Conservation (phyloP, 2,113 vertebrate species). For the Sclerurus mexicanus region DNA sequence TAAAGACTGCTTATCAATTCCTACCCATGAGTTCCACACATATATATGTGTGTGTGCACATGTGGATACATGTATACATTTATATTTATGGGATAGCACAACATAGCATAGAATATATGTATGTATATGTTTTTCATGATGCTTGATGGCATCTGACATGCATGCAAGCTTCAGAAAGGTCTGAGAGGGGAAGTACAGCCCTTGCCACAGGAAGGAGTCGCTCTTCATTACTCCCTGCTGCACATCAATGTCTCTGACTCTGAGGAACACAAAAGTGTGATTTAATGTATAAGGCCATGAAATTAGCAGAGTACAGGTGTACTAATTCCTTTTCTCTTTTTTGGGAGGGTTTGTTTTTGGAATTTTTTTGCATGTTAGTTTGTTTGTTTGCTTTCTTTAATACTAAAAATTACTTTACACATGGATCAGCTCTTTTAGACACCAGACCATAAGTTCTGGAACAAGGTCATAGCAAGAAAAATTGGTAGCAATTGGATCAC, state of each 20-base stretch:
- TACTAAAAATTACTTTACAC: background rate
- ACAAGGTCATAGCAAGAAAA: background rate
- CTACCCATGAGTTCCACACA: fast-evolving
- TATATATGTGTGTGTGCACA: too few relatives aligned
- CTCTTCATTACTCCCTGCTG: background rate
- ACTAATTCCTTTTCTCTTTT: background rate
- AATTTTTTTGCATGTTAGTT: too few relatives aligned
- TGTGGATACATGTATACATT: background rate
- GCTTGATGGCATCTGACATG: background rate
- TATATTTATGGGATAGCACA: background rate
- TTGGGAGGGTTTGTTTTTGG: too few relatives aligned
- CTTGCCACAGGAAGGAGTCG: background rate
- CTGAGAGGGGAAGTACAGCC: background rate
- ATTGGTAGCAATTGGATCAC: background rate
- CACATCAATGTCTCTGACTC: background rate
- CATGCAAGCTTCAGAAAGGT: background rate
- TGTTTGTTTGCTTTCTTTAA: background rate
- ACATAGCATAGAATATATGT: background rate
- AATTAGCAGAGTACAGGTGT: background rate
- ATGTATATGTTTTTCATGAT: background rate
- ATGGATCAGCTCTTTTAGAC: background rate
- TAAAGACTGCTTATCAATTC: background rate
- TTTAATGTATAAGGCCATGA: background rate
- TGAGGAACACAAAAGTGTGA: background rate
- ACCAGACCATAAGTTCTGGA: background rate